Base-by-base conservation (phyloP, 2,888 invertebrate genomes). In the Trissoscelio sp. region DNA sequence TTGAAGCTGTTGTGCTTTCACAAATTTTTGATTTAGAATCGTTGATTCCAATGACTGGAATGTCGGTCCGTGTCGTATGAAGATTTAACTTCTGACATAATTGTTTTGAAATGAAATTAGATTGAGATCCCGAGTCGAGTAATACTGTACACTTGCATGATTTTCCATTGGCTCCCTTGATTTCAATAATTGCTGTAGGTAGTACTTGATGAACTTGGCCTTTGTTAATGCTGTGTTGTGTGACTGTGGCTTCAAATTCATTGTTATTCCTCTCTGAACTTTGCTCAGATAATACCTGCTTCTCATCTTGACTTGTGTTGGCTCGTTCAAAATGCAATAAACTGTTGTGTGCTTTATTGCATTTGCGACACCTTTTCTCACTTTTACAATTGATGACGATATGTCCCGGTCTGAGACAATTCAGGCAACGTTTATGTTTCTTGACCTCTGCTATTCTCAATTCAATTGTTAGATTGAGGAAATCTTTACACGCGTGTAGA, bases 191-290 rank as follows among this genome's bases (percentile, higher is more conserved):
- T n/a, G n/a, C n/a, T n/a, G n/a, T n/a, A n/a, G n/a, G n/a, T n/a
- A n/a, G n/a, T n/a, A n/a, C n/a, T n/a, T n/a, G n/a, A n/a, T n/a
- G n/a, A n/a, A n/a, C n/a, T n/a, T n/a, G n/a, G n/a, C n/a, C n/a
- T n/a, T n/a, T n/a, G n/a, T n/a, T n/a, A n/a, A n/a, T n/a, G n/a
- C n/a, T n/a, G n/a, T n/a, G n/a, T n/a, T n/a, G n/a, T n/a, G n/a
- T n/a, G n/a, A n/a, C n/a, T n/a, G n/a, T n/a, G n/a, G n/a, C n/a
- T n/a, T n/a, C n/a, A n/a, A n/a, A 28, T 28, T 28, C 4, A 28
- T 85, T 64, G 88, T 87, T 87, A 0, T 88, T 16, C 12, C n/a
- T n/a, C n/a, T n/a, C n/a, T n/a, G 88, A 86, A n/a, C n/a, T n/a
- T 42, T 42, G 42, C 42, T 12, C 12, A 14, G 14, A 9, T 42